Evolutionary conservation across 2,113 vertebrate species (phyloP).

Genomic region (Ammospiza nelsoni): DNA sequence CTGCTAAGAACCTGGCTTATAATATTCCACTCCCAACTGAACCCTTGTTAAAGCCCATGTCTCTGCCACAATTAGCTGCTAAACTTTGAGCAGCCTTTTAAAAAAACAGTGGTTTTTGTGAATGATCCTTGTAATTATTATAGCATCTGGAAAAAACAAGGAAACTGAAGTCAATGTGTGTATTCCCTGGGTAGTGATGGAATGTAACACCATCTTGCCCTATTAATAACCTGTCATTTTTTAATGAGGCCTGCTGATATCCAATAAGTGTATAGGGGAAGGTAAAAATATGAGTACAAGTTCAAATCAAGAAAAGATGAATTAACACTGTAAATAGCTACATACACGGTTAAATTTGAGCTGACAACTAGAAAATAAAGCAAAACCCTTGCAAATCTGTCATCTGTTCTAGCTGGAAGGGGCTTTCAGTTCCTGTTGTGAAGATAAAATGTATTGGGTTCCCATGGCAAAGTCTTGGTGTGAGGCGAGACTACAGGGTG

Average conservation of each 20-base stretch:
- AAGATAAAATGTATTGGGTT: neutral
- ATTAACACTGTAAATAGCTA: neutral
- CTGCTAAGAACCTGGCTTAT: neutral
- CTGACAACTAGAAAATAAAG: neutral
- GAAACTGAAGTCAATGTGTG: neutral
- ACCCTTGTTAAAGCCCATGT: neutral
- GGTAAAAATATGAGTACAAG: neutral
- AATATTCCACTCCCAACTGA: neutral
- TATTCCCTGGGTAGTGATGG: neutral
- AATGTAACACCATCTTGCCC: neutral
- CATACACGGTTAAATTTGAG: neutral
- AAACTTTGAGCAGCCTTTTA: neutral
- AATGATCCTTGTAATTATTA: neutral
- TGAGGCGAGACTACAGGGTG: too few species aligned
- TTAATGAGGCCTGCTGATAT: neutral
- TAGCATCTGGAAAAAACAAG: neutral
- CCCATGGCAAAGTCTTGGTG: neutral
- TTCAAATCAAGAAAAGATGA: neutral
- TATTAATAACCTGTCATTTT: slow-evolving; percentile 5
- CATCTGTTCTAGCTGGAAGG: neutral
- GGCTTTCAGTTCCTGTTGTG: neutral
- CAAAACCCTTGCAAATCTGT: neutral
- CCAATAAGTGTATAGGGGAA: neutral
- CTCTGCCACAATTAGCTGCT: neutral
- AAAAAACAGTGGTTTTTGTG: neutral